phyloP scores from a whole-genome alignment of 2,888 invertebrate genomes.

The Ornithoptera alexandrae region DNA sequence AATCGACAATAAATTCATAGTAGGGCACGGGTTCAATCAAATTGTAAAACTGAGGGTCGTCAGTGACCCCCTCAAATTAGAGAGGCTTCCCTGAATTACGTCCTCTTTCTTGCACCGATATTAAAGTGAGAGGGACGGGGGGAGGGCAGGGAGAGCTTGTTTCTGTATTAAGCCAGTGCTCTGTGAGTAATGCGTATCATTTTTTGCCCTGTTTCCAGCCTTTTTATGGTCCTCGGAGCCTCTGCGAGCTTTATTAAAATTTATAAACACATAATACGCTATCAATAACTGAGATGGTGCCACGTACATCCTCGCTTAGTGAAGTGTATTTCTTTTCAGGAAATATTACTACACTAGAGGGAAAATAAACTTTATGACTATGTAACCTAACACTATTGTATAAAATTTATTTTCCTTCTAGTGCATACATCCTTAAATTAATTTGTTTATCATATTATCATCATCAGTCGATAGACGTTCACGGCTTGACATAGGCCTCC shows the following conservation, averaged over 20 bases:
- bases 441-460: too few species aligned
- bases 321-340: conserved; percentile 1
- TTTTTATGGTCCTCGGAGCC: conserved; percentile 44
- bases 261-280: conserved; percentile 56
- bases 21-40: conserved; percentile 48
- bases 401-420: too few species aligned
- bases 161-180: conserved; percentile 42
- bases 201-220: conserved; percentile 50
- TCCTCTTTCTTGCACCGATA: conserved; percentile 48
- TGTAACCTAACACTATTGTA: too few species aligned
- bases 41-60: conserved; percentile 45
- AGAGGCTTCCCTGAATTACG: conserved; percentile 46
- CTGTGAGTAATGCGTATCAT: conserved; percentile 57
- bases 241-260: conserved; percentile 51
- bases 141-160: conserved; percentile 28
- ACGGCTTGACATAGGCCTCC: too few species aligned
- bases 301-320: conserved; percentile 8
- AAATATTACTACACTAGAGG: neutral
- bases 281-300: conserved; percentile 47
- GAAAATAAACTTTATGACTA: too few species aligned
- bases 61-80: conserved; percentile 45
- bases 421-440: too few species aligned
- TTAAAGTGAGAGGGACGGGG: conserved; percentile 35
- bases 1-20: conserved; percentile 26
- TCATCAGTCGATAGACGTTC: too few species aligned